Evolutionary conservation across 2,113 vertebrate species (phyloP), one percentile per base, ranked within the genome.

Genomic region (Mola mola): DNA sequence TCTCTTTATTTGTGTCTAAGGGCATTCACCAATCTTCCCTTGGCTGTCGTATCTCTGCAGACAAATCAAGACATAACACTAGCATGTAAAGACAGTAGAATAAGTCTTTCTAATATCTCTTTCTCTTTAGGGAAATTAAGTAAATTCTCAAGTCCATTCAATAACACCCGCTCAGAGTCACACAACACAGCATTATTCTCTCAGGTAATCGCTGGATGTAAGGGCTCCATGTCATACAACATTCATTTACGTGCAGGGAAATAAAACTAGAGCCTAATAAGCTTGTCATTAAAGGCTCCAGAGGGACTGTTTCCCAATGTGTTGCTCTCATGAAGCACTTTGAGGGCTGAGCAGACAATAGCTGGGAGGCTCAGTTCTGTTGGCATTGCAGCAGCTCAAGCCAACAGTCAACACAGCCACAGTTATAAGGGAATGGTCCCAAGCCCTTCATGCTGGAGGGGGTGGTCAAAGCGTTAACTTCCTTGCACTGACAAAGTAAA

Each of bases 41-140:
- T 47, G 26, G 11, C 26, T 40, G 31, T 12, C 28, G 20, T 8
- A 37, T 43, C 24, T 42, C 9, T 11, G 4, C 22, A 16, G 49
- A 60, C 59, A 52, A 37, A 24, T 55, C 20, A 43, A 61, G 38
- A 65, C 26, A 50, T 13, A 31, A 10, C 17, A 46, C 15, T 21
- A 20, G 17, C 33, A 48, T 57, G 6, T 3, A 9, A 62, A 17
- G 38, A 31, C 41, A 22, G 26, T 37, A 3, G 2, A 8, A 70
- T 52, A 34, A 26, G 31, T 61, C 53, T 13, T 41, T 17, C 0
- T 65, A 78, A 82, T 79, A 82, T 76, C 21, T 50, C 28, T 8
- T 48, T 25, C 25, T 74, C 81, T 76, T 66, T 29, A 47, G 73
- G 81, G 83, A 85, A 83, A 83, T 83, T 59, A 80, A 81, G 44